A percentile compares a stretch with the other conserved stretches of the same genome.
Conservation (phyloP, 2,888 invertebrate genomes). For the Drosophila melanocephala region DNA sequence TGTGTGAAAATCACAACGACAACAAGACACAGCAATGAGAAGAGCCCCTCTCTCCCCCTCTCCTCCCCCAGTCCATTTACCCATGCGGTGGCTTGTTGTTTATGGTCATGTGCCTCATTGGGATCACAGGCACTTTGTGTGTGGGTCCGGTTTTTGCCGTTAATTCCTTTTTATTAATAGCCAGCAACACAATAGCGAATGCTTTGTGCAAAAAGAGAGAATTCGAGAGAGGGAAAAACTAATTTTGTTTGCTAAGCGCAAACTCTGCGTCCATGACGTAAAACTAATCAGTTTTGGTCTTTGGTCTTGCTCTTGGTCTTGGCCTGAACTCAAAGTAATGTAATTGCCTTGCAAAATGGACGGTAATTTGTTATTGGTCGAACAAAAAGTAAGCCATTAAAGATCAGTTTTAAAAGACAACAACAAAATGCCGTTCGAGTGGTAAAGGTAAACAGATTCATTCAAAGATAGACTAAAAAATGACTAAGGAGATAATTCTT, state of each 20-base stretch:
- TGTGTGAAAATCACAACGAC: slow-evolving; percentile 79
- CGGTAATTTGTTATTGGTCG: slow-evolving; percentile 16
- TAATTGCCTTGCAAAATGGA: slow-evolving; percentile 33
- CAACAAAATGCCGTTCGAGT: not conserved
- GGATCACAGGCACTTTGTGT: slow-evolving; percentile 65
- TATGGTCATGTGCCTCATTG: slow-evolving; percentile 75
- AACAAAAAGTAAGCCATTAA: not conserved
- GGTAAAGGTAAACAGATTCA: not conserved
- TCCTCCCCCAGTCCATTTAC: slow-evolving; percentile 26
- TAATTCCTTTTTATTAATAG: slow-evolving; percentile 81
- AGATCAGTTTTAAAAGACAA: not conserved
- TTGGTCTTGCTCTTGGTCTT: slow-evolving; percentile 28
- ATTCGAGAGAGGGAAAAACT: slow-evolving; percentile 29
- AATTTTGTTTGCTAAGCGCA: slow-evolving; percentile 59
- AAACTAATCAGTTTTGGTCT: slow-evolving; percentile 69
- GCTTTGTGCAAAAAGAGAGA: slow-evolving; percentile 33
- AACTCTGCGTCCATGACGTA: slow-evolving; percentile 34
- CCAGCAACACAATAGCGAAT: slow-evolving; percentile 57
- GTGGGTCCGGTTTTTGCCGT: slow-evolving; percentile 78
- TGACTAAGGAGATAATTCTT: not conserved
- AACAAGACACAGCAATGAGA: slow-evolving; percentile 41
- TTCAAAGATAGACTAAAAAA: not conserved
- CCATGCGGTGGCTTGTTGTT: slow-evolving; percentile 63
- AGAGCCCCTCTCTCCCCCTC: not conserved
- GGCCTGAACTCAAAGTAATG: slow-evolving; percentile 35